Evolutionary conservation across 2,113 vertebrate species (phyloP).

Genomic region (Aleadryas rufinucha): DNA sequence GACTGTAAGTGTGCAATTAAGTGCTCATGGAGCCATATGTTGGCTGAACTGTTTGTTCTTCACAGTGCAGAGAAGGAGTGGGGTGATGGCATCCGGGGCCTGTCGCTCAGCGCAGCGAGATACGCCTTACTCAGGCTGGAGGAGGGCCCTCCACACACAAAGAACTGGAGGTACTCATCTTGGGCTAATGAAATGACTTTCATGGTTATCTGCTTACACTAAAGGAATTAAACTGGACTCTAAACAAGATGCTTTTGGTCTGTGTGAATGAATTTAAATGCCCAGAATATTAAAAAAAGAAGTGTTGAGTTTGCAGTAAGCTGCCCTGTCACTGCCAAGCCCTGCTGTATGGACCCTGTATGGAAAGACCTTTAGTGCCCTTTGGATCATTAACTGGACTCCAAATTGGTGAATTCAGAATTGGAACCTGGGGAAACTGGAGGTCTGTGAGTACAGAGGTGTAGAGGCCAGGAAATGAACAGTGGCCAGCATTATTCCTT

Average conservation of each 20-base stretch:
- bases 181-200: neutral
- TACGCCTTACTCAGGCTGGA: conserved; percentile 91
- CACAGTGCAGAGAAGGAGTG: conserved; percentile 94
- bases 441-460: neutral
- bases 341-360: neutral
- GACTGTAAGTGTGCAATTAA: neutral
- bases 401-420: neutral
- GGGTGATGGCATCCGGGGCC: conserved; percentile 95
- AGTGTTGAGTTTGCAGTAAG: neutral
- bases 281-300: neutral
- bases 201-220: neutral
- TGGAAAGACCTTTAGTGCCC: neutral
- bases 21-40: accelerated
- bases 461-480: neutral
- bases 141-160: conserved; percentile 94
- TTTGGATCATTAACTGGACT: neutral
- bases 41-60: neutral
- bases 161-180: conserved; percentile 91
- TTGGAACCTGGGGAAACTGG: neutral
- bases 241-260: neutral
- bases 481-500: neutral
- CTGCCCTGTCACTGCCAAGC: neutral
- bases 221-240: neutral
- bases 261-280: neutral
- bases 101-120: conserved; percentile 93